A percentile compares a stretch with the other conserved stretches of the same genome.
Conservation (phyloP, 2,888 invertebrate species). For the Lochmaea capreae region DNA sequence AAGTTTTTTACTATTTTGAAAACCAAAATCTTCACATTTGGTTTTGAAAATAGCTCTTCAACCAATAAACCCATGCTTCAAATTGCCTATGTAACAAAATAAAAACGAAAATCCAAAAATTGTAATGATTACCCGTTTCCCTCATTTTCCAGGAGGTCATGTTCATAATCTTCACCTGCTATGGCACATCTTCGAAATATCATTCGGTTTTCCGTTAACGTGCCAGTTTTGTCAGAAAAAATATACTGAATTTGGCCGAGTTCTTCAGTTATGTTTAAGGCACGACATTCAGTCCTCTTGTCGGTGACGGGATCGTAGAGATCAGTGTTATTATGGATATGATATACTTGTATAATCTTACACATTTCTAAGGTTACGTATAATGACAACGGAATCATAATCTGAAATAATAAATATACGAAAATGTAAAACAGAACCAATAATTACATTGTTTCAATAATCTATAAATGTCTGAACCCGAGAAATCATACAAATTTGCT, state of each 20-base stretch:
- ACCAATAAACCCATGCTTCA: too few species aligned
- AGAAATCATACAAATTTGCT: too few species aligned
- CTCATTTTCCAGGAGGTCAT: slow-evolving; percentile 79
- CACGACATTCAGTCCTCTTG: slow-evolving; percentile 88
- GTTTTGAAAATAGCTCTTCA: too few species aligned
- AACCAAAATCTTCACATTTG: too few species aligned
- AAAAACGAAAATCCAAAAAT: neutral
- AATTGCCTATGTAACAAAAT: neutral
- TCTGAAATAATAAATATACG: slow-evolving; percentile 66
- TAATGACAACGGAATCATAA: slow-evolving; percentile 96
- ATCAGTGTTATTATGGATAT: slow-evolving; percentile 90
- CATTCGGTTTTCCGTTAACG: slow-evolving; percentile 98
- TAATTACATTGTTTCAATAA: too few species aligned
- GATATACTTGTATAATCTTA: slow-evolving; percentile 94
- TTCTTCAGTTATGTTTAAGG: slow-evolving; percentile 97
- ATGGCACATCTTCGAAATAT: slow-evolving; percentile 92
- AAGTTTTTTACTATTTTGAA: too few species aligned
- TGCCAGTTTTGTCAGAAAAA: slow-evolving; percentile 98
- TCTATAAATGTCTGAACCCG: too few species aligned
- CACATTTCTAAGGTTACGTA: slow-evolving; percentile 98
- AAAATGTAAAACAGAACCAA: neutral
- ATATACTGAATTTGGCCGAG: slow-evolving; percentile 95
- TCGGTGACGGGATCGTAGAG: slow-evolving; percentile 88
- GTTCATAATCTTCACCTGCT: slow-evolving; percentile 90
- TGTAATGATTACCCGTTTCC: slow-evolving; percentile 25